Evolutionary conservation across 2,797 vertebrate genomes (phyloP), one percentile per base, ranked within the genome.

Genomic region (Molossus alvarezi): DNA sequence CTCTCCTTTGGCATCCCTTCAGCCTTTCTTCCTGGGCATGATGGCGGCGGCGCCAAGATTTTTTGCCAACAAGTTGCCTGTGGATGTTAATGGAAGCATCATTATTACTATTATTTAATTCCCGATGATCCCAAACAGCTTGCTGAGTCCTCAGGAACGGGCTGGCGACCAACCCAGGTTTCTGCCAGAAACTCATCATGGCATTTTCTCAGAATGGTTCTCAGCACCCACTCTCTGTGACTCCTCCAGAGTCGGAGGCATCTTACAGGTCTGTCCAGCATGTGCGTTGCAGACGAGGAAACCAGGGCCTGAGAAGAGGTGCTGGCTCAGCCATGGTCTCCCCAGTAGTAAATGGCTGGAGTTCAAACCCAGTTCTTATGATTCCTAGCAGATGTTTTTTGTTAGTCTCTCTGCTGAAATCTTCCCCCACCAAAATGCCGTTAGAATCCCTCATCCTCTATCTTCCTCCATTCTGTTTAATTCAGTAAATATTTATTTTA

Each of bases 401-500:
- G 18, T 64, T 60, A 2, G 18, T 12, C 9, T 27, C 6, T n/a
- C 53, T 67, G 2, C 65, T 84, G 13, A 90, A 84, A 57, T n/a
- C 88, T 71, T 6, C 29, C 17, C 25, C 9, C 9, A 57, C 13
- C 81, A 51, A 29, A 73, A 60, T 72, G 55, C 33, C 13, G 3
- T 77, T 55, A 37, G 83, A 57, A 48, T 76, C 81, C 33, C 33
- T 90, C 13, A 2, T 41, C 60, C 2, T 84, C 58, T 77, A 0
- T 88, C 60, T 91, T 85, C 76, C 62, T 91, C 73, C 58, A 1
- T 77, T 86, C 75, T 91, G 48, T 86, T 91, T 76, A 75, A 2
- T 79, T 82, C 58, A 53, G 67, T n/a, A 77, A 76, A 71, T 88
- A 48, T 41, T 88, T 95, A 37, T 90, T 69, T 96, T 73, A 60